Evolutionary conservation across 2,888 invertebrate genomes (phyloP), one percentile per base, ranked within the genome.

Genomic region (Hedya salicella): DNA sequence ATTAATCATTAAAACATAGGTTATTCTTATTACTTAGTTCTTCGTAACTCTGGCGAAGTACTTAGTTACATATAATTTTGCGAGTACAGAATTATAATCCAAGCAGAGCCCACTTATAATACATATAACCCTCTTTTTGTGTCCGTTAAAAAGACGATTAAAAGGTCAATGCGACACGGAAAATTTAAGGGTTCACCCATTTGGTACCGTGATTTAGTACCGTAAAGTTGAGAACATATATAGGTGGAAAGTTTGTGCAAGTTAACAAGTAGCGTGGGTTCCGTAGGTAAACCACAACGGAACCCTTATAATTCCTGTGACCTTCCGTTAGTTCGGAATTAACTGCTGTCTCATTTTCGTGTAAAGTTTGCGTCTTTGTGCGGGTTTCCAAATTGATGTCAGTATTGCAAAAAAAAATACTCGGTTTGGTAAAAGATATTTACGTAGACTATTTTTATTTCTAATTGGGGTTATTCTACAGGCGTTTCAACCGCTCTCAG

Each of bases 281-380:
- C 52, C 64, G 59, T 25, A 65, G 65, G 65, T 65, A 65, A 60
- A 60, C 65, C 65, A 65, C 53, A n/a, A 14, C 57, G 49, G 65
- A n/a, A 65, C 65, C 65, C 59, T 53, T 65, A 65, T 65, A 65
- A 65, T 65, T 65, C 65, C 65, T 30, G 59, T 46, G 65, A 65
- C 65, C 65, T 62, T 53, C 59, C 52, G 57, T 52, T 53, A 60
- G 44, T 65, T 52, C 17, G 36, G 59, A 52, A 65, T 59, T 65
- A 59, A 60, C 59, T 39, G 53, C 39, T 54, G 46, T 59, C 46
- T 59, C 52, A 50, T 36, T 60, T 50, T 14, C 36, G 17, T 14
- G 14, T 17, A 57, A 65, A 60, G 32, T 40, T 65, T 44, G 46
- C 32, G 30, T 63, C 48, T 63, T 49, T 39, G 49, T 57, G 32